phyloP scores from a whole-genome alignment of 2,888 invertebrate species.

The Rhopalosiphum nymphaeae region DNA sequence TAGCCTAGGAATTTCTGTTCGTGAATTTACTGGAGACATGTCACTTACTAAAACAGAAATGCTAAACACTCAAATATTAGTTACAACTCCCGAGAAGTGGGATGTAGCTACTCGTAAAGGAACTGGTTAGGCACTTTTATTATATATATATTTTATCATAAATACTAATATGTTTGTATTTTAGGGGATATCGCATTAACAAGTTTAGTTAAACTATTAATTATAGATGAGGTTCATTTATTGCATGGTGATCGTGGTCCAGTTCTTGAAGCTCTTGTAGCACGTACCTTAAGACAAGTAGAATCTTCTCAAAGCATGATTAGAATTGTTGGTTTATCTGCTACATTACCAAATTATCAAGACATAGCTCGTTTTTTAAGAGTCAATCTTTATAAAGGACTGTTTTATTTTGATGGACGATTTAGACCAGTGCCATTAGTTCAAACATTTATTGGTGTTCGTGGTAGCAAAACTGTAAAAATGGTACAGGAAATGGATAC shows the following conservation, averaged over 20 bases:
- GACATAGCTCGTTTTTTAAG: conserved; percentile 95
- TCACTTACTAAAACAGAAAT: conserved; percentile 95
- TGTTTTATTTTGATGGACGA: conserved; percentile 94
- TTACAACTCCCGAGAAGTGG: conserved; percentile 99
- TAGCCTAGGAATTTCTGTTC: conserved; percentile 83
- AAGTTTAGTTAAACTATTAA: conserved; percentile 90
- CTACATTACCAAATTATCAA: conserved; percentile 96
- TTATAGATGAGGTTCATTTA: conserved; percentile 97
- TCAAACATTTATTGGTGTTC: conserved; percentile 91
- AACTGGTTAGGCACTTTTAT: conserved; percentile 74
- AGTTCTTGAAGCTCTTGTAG: conserved; percentile 96
- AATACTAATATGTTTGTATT: conserved; percentile 42
- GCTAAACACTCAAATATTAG: conserved; percentile 95
- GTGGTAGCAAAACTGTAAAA: conserved; percentile 74
- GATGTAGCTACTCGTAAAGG: conserved; percentile 98
- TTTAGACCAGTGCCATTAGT: conserved; percentile 96
- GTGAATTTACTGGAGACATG: conserved; percentile 98
- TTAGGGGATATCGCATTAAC: conserved; percentile 88
- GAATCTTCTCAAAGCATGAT: conserved; percentile 95
- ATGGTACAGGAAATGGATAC: conserved; percentile 87
- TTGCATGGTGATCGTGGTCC: conserved; percentile 97
- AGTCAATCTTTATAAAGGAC: conserved; percentile 91
- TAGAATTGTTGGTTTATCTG: conserved; percentile 95
- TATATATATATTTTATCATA: background rate
- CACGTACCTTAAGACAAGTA: conserved; percentile 91